Evolutionary conservation across 1,140 invertebrate genomes (phyloP).

Genomic region (Hylaeus anthracinus): DNA sequence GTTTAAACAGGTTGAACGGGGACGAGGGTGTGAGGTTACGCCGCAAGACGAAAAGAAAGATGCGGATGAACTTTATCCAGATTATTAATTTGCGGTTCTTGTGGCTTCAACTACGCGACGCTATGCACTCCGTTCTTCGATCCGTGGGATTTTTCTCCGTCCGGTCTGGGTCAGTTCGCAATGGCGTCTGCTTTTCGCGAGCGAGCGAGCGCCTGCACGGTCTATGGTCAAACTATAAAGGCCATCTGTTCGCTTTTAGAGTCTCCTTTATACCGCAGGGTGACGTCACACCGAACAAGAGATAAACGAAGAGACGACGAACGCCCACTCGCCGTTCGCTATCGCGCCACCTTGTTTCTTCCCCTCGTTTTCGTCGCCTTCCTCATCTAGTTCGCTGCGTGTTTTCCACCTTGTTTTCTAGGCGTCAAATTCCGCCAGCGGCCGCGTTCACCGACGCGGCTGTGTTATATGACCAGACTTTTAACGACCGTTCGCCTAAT

Average conservation of each 20-base stretch:
- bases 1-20: neutral
- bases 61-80: no score
- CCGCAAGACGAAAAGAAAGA: neutral
- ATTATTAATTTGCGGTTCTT: no score
- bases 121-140: no score
- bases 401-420: constrained; percentile 6
- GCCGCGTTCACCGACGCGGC: constrained; percentile 38
- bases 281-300: constrained; percentile 66
- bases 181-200: constrained; percentile 56
- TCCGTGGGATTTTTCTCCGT: neutral
- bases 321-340: constrained; percentile 55
- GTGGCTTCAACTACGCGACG: no score
- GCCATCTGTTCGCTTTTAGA: constrained; percentile 75
- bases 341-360: constrained; percentile 43
- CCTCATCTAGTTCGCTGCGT: neutral
- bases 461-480: constrained; percentile 38
- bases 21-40: neutral
- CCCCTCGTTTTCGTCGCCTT: neutral
- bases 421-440: constrained; percentile 22
- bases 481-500: constrained; percentile 62
- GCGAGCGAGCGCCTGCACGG: constrained; percentile 23
- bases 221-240: constrained; percentile 68
- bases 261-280: constrained; percentile 58
- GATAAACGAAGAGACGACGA: constrained; percentile 69
- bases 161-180: constrained; percentile 9